Conservation (phyloP, 2,888 invertebrate genomes). For the Caenorhabditis sp. region DNA sequence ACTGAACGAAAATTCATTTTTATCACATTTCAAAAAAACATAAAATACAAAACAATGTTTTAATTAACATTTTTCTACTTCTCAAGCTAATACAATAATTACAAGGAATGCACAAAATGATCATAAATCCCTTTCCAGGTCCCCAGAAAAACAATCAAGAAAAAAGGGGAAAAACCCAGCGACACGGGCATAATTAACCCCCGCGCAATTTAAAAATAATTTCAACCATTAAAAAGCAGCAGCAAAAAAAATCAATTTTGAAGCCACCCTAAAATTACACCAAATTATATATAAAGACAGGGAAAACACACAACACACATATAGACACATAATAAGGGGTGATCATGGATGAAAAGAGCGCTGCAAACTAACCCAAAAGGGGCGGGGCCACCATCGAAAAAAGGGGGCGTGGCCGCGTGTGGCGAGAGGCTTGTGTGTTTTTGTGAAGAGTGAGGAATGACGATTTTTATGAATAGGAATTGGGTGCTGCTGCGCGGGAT, state of each 20-base stretch:
- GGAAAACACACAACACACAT: not conserved
- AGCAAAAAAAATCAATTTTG: not conserved
- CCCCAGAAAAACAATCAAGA: too few species aligned
- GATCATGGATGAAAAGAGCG: slow-evolving; percentile 1
- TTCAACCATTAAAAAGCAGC: not conserved
- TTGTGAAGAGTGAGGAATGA: not conserved
- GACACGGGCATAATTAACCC: too few species aligned
- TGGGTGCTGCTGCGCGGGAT: too few species aligned
- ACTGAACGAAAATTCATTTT: too few species aligned
- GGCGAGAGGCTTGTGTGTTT: not conserved
- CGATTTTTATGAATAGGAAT: too few species aligned
- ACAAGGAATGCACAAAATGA: too few species aligned
- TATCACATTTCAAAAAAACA: too few species aligned
- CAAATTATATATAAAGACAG: not conserved
- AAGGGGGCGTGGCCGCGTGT: not conserved
- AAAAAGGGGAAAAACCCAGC: too few species aligned
- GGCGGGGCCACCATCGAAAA: not conserved
- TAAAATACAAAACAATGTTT: too few species aligned
- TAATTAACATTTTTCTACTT: too few species aligned
- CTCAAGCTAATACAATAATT: too few species aligned
- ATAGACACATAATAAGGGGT: not conserved
- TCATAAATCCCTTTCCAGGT: too few species aligned
- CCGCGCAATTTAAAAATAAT: not conserved
- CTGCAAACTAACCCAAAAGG: not conserved
- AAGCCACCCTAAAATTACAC: not conserved